Conservation (phyloP, 2,797 vertebrate genomes). For the Dermochelys coriacea region DNA sequence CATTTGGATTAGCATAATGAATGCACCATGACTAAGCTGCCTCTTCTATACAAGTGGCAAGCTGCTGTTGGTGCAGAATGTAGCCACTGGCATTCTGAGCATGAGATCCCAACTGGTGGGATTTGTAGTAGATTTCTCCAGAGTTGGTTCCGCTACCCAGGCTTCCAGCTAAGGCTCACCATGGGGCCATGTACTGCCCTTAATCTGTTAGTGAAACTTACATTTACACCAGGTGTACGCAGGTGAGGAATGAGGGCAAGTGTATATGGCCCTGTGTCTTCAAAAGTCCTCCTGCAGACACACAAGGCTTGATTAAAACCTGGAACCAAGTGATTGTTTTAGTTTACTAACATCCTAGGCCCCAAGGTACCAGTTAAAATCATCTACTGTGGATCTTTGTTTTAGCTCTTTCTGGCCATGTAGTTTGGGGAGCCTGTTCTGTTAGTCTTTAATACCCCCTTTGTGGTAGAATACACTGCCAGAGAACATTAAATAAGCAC, state of each 20-base stretch:
- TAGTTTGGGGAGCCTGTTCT: fast-evolving
- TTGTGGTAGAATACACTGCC: neutral
- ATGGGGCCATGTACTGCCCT: constrained; percentile 39
- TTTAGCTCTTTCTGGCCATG: neutral
- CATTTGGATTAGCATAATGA: neutral
- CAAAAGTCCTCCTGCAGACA: neutral
- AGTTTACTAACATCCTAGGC: neutral
- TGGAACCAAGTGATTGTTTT: neutral
- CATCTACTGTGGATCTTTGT: neutral
- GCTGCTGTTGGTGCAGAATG: constrained; percentile 45
- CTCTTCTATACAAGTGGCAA: constrained; percentile 51
- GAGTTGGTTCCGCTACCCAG: constrained; percentile 75
- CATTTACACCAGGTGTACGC: constrained; percentile 38
- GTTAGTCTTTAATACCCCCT: neutral
- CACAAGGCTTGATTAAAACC: neutral
- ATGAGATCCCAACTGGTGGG: neutral
- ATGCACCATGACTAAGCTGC: fast-evolving
- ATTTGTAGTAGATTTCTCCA: constrained; percentile 74
- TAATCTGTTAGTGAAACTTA: constrained; percentile 46
- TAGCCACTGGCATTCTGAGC: constrained; percentile 45
- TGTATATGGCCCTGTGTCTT: neutral
- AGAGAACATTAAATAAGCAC: neutral
- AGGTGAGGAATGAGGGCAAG: constrained; percentile 23
- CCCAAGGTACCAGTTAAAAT: neutral
- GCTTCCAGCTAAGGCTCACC: constrained; percentile 43